A percentile compares a stretch with the other conserved stretches of the same genome.
Conservation (phyloP, 1,140 invertebrate genomes). For the Seison nebaliae region DNA sequence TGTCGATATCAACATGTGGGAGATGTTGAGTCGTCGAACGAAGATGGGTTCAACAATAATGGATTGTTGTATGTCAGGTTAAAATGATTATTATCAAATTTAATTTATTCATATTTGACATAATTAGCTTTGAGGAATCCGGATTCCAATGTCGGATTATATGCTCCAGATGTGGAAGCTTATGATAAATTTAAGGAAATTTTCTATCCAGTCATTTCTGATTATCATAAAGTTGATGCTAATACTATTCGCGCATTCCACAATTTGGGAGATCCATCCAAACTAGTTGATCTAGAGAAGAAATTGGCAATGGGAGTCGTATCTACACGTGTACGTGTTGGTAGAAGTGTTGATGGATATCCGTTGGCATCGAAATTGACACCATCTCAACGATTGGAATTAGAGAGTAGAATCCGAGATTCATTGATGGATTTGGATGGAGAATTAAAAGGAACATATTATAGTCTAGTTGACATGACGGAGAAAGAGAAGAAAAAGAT, state of each 20-base stretch:
- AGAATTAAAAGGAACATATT: slow-evolving; percentile 8
- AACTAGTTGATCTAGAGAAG: slow-evolving; percentile 5
- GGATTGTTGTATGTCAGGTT: slow-evolving; percentile 11
- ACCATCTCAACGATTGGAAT: slow-evolving; percentile 5
- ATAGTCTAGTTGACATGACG: slow-evolving; percentile 10
- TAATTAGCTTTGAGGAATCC: slow-evolving; percentile 11
- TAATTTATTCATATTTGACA: no score
- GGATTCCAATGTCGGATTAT: slow-evolving; percentile 7
- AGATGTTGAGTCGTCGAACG: slow-evolving; percentile 3
- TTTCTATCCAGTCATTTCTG: slow-evolving; percentile 19
- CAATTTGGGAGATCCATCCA: slow-evolving; percentile 8
- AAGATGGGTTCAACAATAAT: slow-evolving; percentile 7
- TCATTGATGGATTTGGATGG: slow-evolving; percentile 10
- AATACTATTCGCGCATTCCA: slow-evolving; percentile 5
- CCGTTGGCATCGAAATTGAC: slow-evolving; percentile 11
- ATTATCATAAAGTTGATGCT: slow-evolving; percentile 18
- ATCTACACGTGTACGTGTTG: slow-evolving; percentile 8
- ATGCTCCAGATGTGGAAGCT: slow-evolving; percentile 16
- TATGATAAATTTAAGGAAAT: slow-evolving; percentile 18
- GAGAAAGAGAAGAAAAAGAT: slow-evolving; percentile 11
- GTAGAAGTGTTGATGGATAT: slow-evolving; percentile 6
- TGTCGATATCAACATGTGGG: neutral
- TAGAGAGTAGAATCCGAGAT: slow-evolving; percentile 5
- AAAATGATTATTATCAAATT: no score
- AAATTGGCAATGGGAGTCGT: slow-evolving; percentile 7